Evolutionary conservation across 92 coral and sea anemone species (phyloP), one percentile per base, ranked within the genome.

Genomic region (Isaurus tuberculatus): DNA sequence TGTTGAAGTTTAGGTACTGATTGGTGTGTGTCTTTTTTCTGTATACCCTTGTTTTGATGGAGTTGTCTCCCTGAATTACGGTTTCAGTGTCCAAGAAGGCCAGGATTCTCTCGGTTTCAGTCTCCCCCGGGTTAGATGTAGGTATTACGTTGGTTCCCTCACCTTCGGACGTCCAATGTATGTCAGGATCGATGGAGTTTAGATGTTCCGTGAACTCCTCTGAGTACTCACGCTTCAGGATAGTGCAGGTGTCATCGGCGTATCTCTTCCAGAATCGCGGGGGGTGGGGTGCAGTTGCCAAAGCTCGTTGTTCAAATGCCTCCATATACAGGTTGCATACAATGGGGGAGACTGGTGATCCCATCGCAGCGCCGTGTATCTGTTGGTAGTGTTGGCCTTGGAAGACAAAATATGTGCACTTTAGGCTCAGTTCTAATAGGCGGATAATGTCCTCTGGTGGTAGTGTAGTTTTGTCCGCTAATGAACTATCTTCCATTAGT

Each of bases 181-280:
- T 78, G 68, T 78, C 70, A 9, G 70, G 70, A 61, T 78, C 70
- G 46, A 78, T 57, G 28, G n/a, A 57, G 53, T 78, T 78, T 10
- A 78, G 70, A 19, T 78, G 83, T 8, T 78, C 83, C 28, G 70
- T 49, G 70, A 78, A 78, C 69, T 51, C 65, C 25, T 75, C 20
- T 49, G 82, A 27, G 23, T 75, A 13, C n/a, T 49, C 31, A 19
- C 64, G 58, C 16, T 46, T 32, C 82, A 75, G 31, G 28, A 66
- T 66, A 10, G 72, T 66, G 72, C 20, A 32, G 2, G 64, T 75
- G 68, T 75, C 82, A n/a, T 75, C 82, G 19, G 20, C 82, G 20
- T 75, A 75, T 75, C 81, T 75, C 25, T 44, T 44, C 81, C 81
- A 75, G 8, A 23, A 48, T 4, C 65, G 25, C 22, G 81, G 81